Evolutionary conservation across 2,888 invertebrate genomes (phyloP).

Genomic region (Oithona nana): DNA sequence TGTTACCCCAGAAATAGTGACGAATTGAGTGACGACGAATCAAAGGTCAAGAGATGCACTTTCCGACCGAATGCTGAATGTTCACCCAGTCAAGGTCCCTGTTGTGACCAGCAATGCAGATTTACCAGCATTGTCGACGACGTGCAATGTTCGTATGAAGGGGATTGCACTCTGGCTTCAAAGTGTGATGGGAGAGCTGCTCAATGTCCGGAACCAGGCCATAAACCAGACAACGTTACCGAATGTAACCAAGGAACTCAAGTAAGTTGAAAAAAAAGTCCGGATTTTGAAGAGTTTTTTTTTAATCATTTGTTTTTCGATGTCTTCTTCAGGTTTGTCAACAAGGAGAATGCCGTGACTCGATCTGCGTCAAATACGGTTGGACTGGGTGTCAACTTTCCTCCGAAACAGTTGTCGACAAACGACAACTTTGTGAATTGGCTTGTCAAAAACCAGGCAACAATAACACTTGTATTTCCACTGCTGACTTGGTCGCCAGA

Average conservation of each 20-base stretch:
- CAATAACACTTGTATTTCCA: conserved; percentile 54
- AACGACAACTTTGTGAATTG: conserved; percentile 75
- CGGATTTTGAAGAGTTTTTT: too few species aligned
- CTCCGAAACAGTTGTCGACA: conserved; percentile 50
- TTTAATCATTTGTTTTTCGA: conserved; percentile 20
- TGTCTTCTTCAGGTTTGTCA: conserved; percentile 46
- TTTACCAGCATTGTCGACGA: conserved; percentile 44
- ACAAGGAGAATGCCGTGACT: conserved; percentile 76
- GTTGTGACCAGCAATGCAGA: conserved; percentile 62
- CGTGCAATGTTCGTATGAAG: conserved; percentile 57
- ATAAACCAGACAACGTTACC: conserved; percentile 62
- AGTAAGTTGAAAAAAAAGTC: conserved; percentile 29
- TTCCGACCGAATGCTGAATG: conserved; percentile 56
- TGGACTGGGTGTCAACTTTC: conserved; percentile 88
- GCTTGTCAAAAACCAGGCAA: conserved; percentile 72
- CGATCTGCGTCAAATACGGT: conserved; percentile 84
- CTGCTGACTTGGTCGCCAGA: conserved; percentile 46
- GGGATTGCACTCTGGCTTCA: conserved; percentile 73
- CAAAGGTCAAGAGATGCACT: conserved; percentile 57
- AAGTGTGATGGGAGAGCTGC: conserved; percentile 67
- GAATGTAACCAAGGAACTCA: conserved; percentile 78
- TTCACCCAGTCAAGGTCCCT: conserved; percentile 94
- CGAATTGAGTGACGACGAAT: conserved; percentile 44
- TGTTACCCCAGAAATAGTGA: conserved; percentile 72
- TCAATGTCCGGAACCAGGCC: conserved; percentile 63